phyloP scores from a whole-genome alignment of 1,140 invertebrate genomes.

The Euura saliciscinereae region DNA sequence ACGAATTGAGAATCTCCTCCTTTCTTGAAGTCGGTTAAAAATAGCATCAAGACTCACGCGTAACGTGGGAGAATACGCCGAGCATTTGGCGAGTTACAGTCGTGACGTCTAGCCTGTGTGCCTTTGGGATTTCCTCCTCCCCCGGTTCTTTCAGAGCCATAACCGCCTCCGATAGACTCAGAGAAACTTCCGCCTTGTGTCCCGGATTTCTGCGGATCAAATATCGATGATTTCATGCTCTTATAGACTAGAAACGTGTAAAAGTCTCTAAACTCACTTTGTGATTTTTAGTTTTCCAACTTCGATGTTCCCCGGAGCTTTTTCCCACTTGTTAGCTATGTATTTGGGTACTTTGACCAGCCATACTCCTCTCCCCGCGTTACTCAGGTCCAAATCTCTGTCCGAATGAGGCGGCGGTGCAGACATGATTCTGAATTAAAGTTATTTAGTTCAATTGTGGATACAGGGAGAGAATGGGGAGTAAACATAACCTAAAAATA shows the following conservation, averaged over 20 bases:
- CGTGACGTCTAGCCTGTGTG: constrained; percentile 89
- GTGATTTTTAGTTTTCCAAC: constrained; percentile 81
- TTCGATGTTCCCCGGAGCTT: constrained; percentile 76
- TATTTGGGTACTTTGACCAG: constrained; percentile 97
- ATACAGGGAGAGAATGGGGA: too few species aligned
- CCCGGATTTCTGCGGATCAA: constrained; percentile 56
- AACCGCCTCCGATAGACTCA: constrained; percentile 72
- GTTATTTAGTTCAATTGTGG: too few species aligned
- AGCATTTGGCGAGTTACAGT: constrained; percentile 87
- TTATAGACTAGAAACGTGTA: constrained; percentile 8
- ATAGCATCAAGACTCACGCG: constrained; percentile 61
- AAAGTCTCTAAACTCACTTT: constrained; percentile 59
- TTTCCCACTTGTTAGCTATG: constrained; percentile 89
- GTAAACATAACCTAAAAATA: too few species aligned
- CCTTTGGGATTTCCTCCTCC: constrained; percentile 81
- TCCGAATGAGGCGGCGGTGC: constrained; percentile 63
- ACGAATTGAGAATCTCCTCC: too few species aligned
- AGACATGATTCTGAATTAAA: constrained; percentile 33
- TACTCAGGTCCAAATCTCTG: constrained; percentile 85
- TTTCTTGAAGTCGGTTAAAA: too few species aligned
- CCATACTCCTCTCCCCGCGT: constrained; percentile 90
- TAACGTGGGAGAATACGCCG: constrained; percentile 85
- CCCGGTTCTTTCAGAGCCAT: constrained; percentile 72
- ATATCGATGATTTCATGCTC: neutral
- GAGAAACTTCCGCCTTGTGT: constrained; percentile 75